Percentiles rank a stretch among this genome's conserved stretches.
Conservation (phyloP, 2,113 vertebrate genomes). For the Erythrocebus patas region DNA sequence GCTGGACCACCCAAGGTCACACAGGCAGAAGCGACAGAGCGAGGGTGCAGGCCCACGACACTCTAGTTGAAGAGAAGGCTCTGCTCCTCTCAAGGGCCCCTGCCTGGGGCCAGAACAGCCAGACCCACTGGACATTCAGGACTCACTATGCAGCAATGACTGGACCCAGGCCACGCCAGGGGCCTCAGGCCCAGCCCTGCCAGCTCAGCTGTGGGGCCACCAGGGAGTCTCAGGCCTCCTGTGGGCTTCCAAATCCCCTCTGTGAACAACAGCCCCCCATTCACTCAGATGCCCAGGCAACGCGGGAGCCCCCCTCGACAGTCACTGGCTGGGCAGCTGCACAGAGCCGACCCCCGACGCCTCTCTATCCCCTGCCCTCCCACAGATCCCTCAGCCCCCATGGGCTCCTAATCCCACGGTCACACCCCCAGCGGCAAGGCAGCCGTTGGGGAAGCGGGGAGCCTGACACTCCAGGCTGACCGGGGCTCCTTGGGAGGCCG, state of each 20-base stretch:
- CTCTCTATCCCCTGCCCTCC: not conserved
- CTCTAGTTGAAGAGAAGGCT: not conserved
- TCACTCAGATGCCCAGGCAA: not conserved
- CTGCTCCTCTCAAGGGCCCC: not conserved
- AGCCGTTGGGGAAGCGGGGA: not conserved
- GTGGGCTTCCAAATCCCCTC: no score
- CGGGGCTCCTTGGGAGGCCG: fast-evolving
- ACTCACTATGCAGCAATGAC: not conserved
- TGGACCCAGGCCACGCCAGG: not conserved
- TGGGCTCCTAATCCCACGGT: not conserved
- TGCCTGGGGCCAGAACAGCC: no score
- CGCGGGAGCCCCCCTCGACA: not conserved
- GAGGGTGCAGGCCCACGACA: not conserved
- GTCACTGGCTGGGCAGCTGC: no score
- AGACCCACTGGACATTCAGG: not conserved
- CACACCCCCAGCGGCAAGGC: no score
- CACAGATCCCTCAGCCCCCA: not conserved
- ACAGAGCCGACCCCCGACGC: not conserved
- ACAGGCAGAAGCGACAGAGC: not conserved
- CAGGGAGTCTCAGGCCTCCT: not conserved
- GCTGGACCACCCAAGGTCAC: not conserved
- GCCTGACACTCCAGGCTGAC: not conserved
- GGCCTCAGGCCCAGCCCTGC: not conserved
- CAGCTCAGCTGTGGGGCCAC: not conserved
- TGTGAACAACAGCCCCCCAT: fast-evolving